Evolutionary conservation across 2,113 vertebrate genomes (phyloP).

Genomic region (Ahaetulla prasina): DNA sequence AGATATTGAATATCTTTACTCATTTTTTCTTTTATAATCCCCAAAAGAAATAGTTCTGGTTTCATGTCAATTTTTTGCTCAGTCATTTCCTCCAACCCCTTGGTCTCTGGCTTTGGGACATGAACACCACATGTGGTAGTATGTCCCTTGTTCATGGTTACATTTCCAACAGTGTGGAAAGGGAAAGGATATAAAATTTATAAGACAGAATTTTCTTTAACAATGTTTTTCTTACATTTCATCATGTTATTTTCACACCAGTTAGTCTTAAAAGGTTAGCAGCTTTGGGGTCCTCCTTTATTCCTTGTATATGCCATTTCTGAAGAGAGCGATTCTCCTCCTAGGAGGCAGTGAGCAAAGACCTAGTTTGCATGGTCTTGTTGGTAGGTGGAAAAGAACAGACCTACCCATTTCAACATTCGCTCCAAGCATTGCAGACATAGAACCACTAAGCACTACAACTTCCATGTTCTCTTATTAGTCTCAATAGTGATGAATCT

Average conservation of each 20-base stretch:
- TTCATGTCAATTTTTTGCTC: too few relatives aligned
- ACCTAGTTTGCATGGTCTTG: neutral
- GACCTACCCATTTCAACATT: neutral
- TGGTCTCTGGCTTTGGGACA: too few relatives aligned
- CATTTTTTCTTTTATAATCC: too few relatives aligned
- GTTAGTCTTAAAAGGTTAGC: neutral
- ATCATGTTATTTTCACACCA: neutral
- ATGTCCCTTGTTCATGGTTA: too few relatives aligned
- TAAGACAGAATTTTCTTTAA: neutral
- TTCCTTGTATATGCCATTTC: neutral
- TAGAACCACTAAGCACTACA: neutral
- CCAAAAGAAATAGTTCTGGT: too few relatives aligned
- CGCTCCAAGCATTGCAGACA: neutral
- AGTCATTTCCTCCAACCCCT: too few relatives aligned
- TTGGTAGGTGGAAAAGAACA: neutral
- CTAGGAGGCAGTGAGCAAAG: neutral
- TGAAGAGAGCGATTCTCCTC: neutral
- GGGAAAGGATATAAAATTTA: neutral
- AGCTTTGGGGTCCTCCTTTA: neutral
- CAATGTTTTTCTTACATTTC: neutral
- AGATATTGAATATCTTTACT: too few relatives aligned
- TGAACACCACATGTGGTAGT: too few relatives aligned
- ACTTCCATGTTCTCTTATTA: neutral
- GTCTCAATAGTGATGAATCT: neutral
- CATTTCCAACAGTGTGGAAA: too few relatives aligned